A percentile compares a stretch with the other conserved stretches of the same genome.
Conservation (phyloP, 2,113 vertebrate species). For the Alosa alosa region DNA sequence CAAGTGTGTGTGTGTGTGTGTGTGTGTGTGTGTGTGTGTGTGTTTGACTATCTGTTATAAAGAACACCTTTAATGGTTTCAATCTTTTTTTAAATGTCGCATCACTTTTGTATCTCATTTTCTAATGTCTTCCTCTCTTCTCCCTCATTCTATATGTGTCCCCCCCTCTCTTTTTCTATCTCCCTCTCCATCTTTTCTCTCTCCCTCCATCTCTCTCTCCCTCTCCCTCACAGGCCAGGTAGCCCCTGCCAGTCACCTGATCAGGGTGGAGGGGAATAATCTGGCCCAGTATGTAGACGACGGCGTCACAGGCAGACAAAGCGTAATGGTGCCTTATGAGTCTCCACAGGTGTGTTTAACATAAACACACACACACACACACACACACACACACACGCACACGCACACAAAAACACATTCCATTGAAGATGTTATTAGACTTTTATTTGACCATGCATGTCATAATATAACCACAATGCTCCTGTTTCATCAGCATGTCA, state of each 20-base stretch:
- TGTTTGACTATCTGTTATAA: too few relatives aligned
- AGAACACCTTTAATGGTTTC: too few relatives aligned
- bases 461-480: background rate
- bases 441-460: background rate
- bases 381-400: background rate
- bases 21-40: background rate
- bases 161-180: background rate
- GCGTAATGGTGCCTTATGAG: slow-evolving; percentile 91
- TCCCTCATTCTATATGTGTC: background rate
- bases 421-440: too few relatives aligned
- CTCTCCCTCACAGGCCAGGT: slow-evolving; percentile 77
- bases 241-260: slow-evolving; percentile 93
- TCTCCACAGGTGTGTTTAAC: slow-evolving; percentile 83
- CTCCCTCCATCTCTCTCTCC: background rate
- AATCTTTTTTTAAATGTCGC: too few relatives aligned
- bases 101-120: background rate
- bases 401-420: background rate
- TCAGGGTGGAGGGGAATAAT: slow-evolving; percentile 94
- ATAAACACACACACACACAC: background rate
- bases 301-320: slow-evolving; percentile 90
- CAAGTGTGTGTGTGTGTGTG: background rate
- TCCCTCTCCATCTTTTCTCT: background rate
- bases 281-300: slow-evolving; percentile 93
- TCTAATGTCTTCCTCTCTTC: background rate
- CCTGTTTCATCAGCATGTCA: background rate